Conservation (phyloP, 2,888 invertebrate species). For the Stenodera caucasica region DNA sequence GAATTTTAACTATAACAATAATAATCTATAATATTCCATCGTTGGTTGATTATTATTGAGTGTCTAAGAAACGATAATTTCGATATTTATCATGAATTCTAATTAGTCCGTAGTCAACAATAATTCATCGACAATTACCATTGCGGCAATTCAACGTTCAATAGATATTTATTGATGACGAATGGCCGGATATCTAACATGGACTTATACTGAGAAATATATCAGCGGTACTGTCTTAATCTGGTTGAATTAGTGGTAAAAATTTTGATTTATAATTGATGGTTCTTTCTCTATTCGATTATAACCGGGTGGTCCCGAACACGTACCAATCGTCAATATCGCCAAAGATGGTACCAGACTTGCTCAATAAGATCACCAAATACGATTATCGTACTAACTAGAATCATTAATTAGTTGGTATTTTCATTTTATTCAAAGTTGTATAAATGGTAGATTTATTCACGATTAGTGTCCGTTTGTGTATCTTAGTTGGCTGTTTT, state of each 20-base stretch:
- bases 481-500: constrained; percentile 2
- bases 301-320: neutral
- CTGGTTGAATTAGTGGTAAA: neutral
- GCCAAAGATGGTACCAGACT: constrained; percentile 25
- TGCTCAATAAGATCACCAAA: constrained; percentile 28
- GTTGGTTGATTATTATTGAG: constrained; percentile 5
- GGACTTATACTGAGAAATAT: neutral
- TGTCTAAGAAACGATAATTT: neutral
- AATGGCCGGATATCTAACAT: neutral
- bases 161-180: neutral
- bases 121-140: constrained; percentile 6
- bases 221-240: neutral
- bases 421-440: constrained; percentile 35
- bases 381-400: constrained; percentile 26
- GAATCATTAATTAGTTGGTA: constrained; percentile 39
- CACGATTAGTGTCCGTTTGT: constrained; percentile 4
- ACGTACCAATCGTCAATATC: neutral
- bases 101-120: neutral
- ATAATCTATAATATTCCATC: constrained; percentile 6
- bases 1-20: too few relatives aligned
- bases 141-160: neutral
- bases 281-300: neutral
- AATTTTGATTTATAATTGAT: neutral
- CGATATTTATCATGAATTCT: constrained; percentile 1
- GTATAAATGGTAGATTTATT: constrained; percentile 14